phyloP scores from a whole-genome alignment of 2,797 vertebrate species.

The Morelia viridis region DNA sequence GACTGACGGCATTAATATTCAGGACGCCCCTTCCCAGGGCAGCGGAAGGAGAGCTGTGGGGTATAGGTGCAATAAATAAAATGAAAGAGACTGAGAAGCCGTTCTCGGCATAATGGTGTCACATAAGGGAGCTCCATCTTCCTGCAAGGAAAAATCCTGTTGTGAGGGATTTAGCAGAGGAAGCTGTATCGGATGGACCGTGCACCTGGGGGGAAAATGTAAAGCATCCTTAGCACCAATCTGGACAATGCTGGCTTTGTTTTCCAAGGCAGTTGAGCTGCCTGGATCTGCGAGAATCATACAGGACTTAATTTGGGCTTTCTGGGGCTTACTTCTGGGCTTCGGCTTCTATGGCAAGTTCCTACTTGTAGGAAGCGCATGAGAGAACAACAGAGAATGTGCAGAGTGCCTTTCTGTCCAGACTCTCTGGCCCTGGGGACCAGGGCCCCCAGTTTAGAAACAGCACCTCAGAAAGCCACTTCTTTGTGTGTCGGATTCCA shows the following conservation, averaged over 20 bases:
- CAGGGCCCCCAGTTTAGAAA: background rate
- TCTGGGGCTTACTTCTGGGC: background rate
- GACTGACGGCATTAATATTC: background rate
- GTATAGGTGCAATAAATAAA: background rate
- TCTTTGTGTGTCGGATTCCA: background rate
- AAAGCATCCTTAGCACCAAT: background rate
- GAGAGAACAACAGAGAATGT: background rate
- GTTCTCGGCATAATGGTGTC: background rate
- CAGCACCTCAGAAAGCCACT: background rate
- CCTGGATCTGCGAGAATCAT: background rate
- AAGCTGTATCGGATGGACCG: background rate
- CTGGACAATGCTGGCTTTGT: conserved; percentile 9
- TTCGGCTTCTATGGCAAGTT: background rate
- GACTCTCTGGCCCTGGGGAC: background rate
- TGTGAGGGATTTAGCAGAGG: background rate
- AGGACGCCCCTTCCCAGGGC: background rate
- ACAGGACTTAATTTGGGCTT: background rate
- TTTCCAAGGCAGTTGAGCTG: background rate
- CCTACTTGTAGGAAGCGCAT: background rate
- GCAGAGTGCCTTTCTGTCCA: background rate
- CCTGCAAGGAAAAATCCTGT: background rate
- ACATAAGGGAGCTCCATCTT: background rate
- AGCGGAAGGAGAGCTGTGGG: too few species aligned
- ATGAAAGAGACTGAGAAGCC: background rate
- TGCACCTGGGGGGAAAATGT: background rate